Evolutionary conservation across 2,797 vertebrate species (phyloP), one percentile per base, ranked within the genome.

Genomic region (Sebastes flavidus): DNA sequence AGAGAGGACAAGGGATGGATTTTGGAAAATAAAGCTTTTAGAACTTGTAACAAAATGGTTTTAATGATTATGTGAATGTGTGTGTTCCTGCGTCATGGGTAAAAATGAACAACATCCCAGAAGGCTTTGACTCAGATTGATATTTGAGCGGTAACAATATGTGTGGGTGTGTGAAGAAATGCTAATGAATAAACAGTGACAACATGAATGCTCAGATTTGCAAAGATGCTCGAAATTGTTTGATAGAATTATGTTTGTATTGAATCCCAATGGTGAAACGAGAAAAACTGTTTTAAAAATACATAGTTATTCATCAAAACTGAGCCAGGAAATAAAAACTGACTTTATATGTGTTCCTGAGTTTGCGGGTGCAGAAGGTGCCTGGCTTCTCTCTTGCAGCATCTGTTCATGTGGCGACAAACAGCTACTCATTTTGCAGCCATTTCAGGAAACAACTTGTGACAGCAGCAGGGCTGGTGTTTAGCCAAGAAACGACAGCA

Each of bases 11-110:
- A 75, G 71, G 78, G 86, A 82, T 73, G 91, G 92, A 85, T 92
- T 92, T 94, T 92, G 89, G 91, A 91, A 92, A 94, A 95, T 94
- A 95, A 95, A 92, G 93, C 89, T 94, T 94, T 94, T 94, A 92
- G 92, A 95, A 95, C 87, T 94, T 93, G 83, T 91, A 85, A 89
- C n/a, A 68, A 73, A 74, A 68, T 14, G 38, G 6, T 72, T 75
- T 75, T 70, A 69, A 55, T 86, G 20, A 22, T 60, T 76, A 34
- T 74, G 1, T 75, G 66, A 29, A 4, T 80, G 30, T 62, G 27
- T 54, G 18, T 81, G 60, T 74, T 32, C 58, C 25, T 77, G 42
- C 38, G 2, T 71, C 52, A 42, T 3, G 34, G 69, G 52, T 71
- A 29, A 24, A 88, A 77, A 16, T 2, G n/a, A 72, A 65, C 63